A percentile compares a stretch with the other conserved stretches of the same genome.
Evolutionary conservation across 2,113 vertebrate species (phyloP).

Genomic region (Phrynosoma platyrhinos): DNA sequence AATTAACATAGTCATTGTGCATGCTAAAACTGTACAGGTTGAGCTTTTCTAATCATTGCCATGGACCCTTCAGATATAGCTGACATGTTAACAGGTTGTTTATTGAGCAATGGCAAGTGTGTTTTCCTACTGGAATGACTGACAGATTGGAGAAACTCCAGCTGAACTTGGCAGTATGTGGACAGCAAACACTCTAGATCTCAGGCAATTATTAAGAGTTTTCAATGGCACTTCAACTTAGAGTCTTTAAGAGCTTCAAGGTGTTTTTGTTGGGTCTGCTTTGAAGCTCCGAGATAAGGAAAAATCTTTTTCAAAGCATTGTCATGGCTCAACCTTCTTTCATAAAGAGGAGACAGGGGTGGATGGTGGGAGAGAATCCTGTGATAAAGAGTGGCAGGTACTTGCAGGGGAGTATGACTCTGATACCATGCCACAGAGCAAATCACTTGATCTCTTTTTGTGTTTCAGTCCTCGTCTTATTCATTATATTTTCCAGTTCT

Average conservation of each 20-base stretch:
- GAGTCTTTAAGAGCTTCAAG: conserved; percentile 7
- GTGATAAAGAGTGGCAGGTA: conserved; percentile 19
- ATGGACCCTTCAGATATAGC: not conserved
- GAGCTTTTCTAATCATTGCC: not conserved
- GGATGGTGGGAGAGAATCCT: conserved; percentile 27
- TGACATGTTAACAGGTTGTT: conserved; percentile 9
- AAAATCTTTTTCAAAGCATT: conserved; percentile 47
- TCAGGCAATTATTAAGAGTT: conserved; percentile 19
- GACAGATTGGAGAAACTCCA: conserved; percentile 17
- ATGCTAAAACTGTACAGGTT: not conserved
- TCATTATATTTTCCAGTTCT: not conserved
- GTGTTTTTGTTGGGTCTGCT: conserved; percentile 21
- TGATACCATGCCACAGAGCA: conserved; percentile 28
- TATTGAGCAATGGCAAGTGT: not conserved
- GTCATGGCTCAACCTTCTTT: conserved; percentile 46
- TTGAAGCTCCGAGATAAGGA: conserved; percentile 50
- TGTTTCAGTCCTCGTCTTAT: not conserved
- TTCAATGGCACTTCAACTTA: conserved; percentile 14
- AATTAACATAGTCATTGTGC: not conserved
- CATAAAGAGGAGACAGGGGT: conserved; percentile 27
- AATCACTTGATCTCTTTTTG: conserved; percentile 41
- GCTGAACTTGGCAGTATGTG: conserved; percentile 28
- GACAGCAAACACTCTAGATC: conserved; percentile 11
- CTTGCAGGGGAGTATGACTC: conserved; percentile 30
- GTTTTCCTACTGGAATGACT: not conserved